phyloP scores from a whole-genome alignment of 2,797 vertebrate species.

The Apogon talboti region DNA sequence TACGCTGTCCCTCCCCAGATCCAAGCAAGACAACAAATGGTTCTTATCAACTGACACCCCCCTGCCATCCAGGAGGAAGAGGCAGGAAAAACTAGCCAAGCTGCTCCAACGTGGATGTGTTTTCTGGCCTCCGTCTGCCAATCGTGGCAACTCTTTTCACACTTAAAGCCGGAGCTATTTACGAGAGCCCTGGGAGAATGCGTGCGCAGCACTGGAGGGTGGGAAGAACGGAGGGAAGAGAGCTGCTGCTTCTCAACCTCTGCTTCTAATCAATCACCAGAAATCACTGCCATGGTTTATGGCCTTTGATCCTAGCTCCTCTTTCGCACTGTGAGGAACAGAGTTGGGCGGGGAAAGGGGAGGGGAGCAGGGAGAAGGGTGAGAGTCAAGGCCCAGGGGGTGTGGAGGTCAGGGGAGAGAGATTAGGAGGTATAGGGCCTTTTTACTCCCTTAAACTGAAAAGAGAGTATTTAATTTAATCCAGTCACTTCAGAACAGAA shows the following conservation, averaged over 20 bases:
- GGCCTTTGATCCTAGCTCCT: constrained; percentile 93
- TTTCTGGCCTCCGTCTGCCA: constrained; percentile 73
- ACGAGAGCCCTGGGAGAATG: constrained; percentile 71
- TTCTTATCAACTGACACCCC: constrained; percentile 78
- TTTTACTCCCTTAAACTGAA: constrained; percentile 75
- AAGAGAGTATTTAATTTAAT: constrained; percentile 76
- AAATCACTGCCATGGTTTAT: constrained; percentile 90
- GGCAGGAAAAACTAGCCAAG: constrained; percentile 60
- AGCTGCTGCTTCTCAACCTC: constrained; percentile 82
- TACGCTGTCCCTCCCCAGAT: constrained; percentile 78
- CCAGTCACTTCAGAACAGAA: constrained; percentile 41
- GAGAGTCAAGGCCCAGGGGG: constrained; percentile 65
- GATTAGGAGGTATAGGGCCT: constrained; percentile 60
- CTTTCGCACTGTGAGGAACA: constrained; percentile 85
- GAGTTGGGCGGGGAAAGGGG: constrained; percentile 37
- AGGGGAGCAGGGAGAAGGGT: constrained; percentile 50
- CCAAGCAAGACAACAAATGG: constrained; percentile 80
- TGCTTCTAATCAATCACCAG: constrained; percentile 95
- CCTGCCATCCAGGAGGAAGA: constrained; percentile 70
- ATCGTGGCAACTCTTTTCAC: constrained; percentile 74
- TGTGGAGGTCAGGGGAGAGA: constrained; percentile 72
- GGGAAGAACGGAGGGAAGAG: constrained; percentile 68
- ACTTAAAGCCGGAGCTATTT: constrained; percentile 76
- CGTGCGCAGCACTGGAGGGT: constrained; percentile 69
- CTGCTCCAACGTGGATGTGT: constrained; percentile 58